A percentile compares a stretch with the other conserved stretches of the same genome.
These are phyloP conservation scores for Cassiopea andromeda DNA, from an alignment of 30 jellyfish, hydroid and myxozoan species.

Conservation along the genomic window DNA sequence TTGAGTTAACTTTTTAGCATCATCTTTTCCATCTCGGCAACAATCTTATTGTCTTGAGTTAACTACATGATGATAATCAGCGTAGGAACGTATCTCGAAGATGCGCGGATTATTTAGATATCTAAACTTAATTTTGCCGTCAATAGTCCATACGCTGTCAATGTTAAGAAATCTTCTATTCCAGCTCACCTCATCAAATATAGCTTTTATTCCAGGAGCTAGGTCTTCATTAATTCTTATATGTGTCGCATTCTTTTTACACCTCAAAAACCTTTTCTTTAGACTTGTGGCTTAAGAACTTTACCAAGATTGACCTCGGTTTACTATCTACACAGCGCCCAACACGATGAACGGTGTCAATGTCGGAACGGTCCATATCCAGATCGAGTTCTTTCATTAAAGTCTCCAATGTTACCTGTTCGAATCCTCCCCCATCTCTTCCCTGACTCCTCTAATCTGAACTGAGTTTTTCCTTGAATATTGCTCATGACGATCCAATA, in stretches of 20 bases:
- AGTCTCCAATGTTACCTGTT: not conserved
- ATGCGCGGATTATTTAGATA: conserved; percentile 4
- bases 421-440: conserved; percentile 8
- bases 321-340: conserved; percentile 28
- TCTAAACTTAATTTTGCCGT: conserved; percentile 19
- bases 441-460: not conserved
- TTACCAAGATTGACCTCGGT: conserved; percentile 24
- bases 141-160: conserved; percentile 31
- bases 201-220: conserved; percentile 21
- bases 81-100: conserved; percentile 17
- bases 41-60: not conserved
- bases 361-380: not conserved
- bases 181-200: not conserved
- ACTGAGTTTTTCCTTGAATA: conserved; percentile 16
- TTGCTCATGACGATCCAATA: conserved; percentile 26
- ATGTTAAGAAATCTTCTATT: not conserved
- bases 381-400: conserved; percentile 24
- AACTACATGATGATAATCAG: not conserved
- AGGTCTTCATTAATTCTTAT: conserved; percentile 8
- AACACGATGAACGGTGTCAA: conserved; percentile 25
- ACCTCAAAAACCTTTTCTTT: conserved; percentile 11
- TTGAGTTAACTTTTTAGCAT: not conserved
- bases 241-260: conserved; percentile 1
- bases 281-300: conserved; percentile 23
- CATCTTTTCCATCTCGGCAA: conserved; percentile 6